Percentiles rank a stretch among this genome's conserved stretches.
Conservation (phyloP, 2,888 invertebrate genomes). For the Spisula solida region DNA sequence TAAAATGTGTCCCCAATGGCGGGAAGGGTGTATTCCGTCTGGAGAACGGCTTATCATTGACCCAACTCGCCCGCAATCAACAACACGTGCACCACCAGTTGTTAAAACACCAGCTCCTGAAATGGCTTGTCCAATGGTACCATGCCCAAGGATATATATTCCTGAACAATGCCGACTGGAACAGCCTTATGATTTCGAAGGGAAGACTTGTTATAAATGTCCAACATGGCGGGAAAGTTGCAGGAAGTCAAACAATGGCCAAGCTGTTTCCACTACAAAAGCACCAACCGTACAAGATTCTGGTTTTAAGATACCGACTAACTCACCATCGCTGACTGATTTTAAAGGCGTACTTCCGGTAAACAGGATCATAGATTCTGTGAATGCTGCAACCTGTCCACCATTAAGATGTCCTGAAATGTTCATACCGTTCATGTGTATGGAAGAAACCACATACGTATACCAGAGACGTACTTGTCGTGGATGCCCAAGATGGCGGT, state of each 20-base stretch:
- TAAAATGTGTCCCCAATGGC: slow-evolving; percentile 62
- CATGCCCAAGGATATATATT: slow-evolving; percentile 39
- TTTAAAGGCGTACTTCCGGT: slow-evolving; percentile 50
- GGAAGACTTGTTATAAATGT: slow-evolving; percentile 54
- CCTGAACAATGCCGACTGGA: slow-evolving; percentile 50
- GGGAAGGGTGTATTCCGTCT: slow-evolving; percentile 58
- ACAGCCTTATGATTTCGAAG: slow-evolving; percentile 46
- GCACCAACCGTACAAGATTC: background rate
- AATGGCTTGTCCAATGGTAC: slow-evolving; percentile 30
- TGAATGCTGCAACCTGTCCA: slow-evolving; percentile 48
- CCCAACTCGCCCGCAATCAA: background rate
- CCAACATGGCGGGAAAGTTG: slow-evolving; percentile 59
- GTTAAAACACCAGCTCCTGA: background rate
- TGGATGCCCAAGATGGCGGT: slow-evolving; percentile 63
- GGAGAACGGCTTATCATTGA: background rate
- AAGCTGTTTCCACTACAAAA: background rate
- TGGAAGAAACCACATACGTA: slow-evolving; percentile 42
- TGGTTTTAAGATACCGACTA: background rate
- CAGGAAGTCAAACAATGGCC: background rate
- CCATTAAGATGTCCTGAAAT: slow-evolving; percentile 55
- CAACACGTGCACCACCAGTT: background rate
- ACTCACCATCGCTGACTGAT: slow-evolving; percentile 33
- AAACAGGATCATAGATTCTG: slow-evolving; percentile 26
- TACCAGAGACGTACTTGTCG: slow-evolving; percentile 52
- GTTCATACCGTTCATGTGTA: slow-evolving; percentile 54